phyloP scores from a whole-genome alignment of 2,888 invertebrate genomes.

The Ochropleura plecta region DNA sequence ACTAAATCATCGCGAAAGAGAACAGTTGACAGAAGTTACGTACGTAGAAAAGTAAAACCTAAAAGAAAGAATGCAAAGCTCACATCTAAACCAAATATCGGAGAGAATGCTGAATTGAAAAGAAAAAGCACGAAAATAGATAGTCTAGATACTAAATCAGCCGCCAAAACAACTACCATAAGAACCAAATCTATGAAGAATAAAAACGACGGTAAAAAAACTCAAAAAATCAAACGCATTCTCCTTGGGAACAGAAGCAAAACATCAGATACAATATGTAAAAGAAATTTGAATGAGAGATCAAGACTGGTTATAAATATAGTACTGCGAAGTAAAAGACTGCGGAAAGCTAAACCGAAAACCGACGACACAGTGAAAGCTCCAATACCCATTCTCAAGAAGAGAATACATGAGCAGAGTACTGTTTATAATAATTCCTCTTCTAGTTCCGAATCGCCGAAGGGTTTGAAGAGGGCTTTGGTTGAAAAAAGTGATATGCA shows the following conservation, averaged over 20 bases:
- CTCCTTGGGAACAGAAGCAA: constrained; percentile 42
- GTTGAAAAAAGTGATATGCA: constrained; percentile 65
- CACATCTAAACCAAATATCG: constrained; percentile 22
- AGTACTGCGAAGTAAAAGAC: constrained; percentile 76
- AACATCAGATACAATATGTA: too few species aligned
- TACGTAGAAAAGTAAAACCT: constrained; percentile 53
- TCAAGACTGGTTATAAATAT: constrained; percentile 62
- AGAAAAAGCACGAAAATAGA: constrained; percentile 6
- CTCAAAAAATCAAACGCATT: constrained; percentile 23
- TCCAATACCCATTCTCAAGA: constrained; percentile 66
- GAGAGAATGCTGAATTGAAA: not conserved
- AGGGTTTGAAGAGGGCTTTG: constrained; percentile 72
- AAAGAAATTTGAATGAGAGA: constrained; percentile 39
- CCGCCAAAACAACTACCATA: constrained; percentile 44
- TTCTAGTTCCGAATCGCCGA: constrained; percentile 73
- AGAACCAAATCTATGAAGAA: constrained; percentile 67
- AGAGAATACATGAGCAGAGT: constrained; percentile 72
- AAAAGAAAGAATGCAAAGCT: constrained; percentile 35
- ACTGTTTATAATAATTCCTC: constrained; percentile 76
- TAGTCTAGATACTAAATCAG: constrained; percentile 27
- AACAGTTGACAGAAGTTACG: constrained; percentile 30
- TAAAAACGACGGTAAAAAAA: constrained; percentile 48
- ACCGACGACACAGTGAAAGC: constrained; percentile 51
- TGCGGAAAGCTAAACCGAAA: constrained; percentile 67
- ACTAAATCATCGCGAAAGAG: constrained; percentile 18